These are phyloP conservation scores for Delichon dasypus DNA, from an alignment of 2,797 vertebrate species.

Conservation along the genomic window DNA sequence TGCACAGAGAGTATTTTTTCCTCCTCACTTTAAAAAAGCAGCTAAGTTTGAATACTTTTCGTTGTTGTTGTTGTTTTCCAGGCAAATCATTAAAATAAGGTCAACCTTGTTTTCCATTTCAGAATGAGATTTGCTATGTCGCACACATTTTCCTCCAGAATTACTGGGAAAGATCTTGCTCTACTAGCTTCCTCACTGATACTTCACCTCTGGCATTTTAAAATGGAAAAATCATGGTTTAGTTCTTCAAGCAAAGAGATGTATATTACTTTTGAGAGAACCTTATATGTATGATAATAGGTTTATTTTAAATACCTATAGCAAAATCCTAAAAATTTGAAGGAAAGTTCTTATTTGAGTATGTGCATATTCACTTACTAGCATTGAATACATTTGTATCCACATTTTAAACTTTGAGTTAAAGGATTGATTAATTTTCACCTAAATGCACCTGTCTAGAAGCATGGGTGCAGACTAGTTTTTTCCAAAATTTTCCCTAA, in stretches of 20 bases:
- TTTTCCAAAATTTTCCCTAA: not conserved
- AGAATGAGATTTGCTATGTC: not conserved
- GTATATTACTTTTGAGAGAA: not conserved
- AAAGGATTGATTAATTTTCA: not conserved
- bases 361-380: not conserved
- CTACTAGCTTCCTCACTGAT: not conserved
- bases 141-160: not conserved
- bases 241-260: not conserved
- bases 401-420: not conserved
- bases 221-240: not conserved
- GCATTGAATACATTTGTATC: not conserved
- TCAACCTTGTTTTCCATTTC: conserved; percentile 34
- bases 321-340: not conserved
- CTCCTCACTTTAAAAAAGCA: conserved; percentile 19
- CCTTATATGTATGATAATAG: not conserved
- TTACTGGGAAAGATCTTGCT: not conserved
- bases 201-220: not conserved
- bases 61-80: not conserved
- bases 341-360: not conserved
- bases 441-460: not conserved
- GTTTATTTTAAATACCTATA: not conserved
- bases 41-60: conserved; percentile 9
- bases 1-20: conserved; percentile 10
- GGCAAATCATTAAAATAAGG: conserved; percentile 23
- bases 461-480: not conserved